phyloP scores from a whole-genome alignment of 2,797 vertebrate species.

The Enteromius treurensis region DNA sequence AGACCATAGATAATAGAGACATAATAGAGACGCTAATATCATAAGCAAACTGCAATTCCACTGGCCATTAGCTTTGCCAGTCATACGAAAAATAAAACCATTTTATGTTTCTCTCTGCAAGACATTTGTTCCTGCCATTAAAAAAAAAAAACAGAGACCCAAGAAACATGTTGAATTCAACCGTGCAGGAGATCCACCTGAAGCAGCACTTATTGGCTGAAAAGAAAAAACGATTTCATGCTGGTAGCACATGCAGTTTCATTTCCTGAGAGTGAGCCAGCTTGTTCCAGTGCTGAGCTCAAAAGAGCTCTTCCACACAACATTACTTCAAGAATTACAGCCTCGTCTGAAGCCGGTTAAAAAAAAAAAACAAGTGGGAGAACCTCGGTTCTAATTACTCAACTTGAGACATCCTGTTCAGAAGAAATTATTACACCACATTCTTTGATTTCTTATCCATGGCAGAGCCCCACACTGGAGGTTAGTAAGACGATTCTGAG shows the following conservation, averaged over 20 bases:
- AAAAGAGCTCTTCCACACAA: conserved; percentile 25
- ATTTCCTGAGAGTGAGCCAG: conserved; percentile 48
- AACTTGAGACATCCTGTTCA: conserved; percentile 5
- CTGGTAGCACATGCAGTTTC: conserved; percentile 52
- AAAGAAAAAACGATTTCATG: conserved; percentile 16
- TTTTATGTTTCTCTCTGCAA: conserved; percentile 10
- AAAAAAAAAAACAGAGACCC: not conserved
- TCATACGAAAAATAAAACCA: conserved; percentile 8
- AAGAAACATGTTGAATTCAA: conserved; percentile 11
- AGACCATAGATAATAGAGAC: not conserved
- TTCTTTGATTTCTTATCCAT: conserved; percentile 38
- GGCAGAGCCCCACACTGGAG: not conserved
- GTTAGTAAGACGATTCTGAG: not conserved
- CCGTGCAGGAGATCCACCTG: not conserved
- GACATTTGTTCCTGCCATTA: not conserved
- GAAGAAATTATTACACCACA: conserved; percentile 4
- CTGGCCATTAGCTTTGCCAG: not conserved
- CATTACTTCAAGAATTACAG: conserved; percentile 40
- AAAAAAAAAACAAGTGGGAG: conserved; percentile 22
- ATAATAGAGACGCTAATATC: not conserved
- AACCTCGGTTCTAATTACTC: conserved; percentile 54
- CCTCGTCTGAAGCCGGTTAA: conserved; percentile 10
- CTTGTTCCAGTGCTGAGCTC: conserved; percentile 52
- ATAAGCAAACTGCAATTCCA: not conserved
- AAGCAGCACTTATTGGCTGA: conserved; percentile 38